phyloP scores from a whole-genome alignment of 2,113 vertebrate genomes.

The Lagopus leucura region DNA sequence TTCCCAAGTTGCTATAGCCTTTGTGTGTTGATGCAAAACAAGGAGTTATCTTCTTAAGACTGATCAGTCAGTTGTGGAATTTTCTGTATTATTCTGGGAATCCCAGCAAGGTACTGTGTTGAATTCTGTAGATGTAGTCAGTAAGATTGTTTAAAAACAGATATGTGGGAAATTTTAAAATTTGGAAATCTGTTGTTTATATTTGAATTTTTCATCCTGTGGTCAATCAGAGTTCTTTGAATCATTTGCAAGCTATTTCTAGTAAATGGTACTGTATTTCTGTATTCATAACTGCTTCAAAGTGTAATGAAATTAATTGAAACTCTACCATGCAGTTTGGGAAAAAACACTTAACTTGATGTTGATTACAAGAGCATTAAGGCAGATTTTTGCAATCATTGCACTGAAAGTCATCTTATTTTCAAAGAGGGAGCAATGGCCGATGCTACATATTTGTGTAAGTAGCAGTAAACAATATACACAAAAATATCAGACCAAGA shows the following conservation, averaged over 20 bases:
- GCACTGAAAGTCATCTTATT: not conserved
- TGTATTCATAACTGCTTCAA: not conserved
- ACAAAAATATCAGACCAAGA: not conserved
- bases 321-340: not conserved
- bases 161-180: not conserved
- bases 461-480: not conserved
- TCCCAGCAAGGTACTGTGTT: accelerated
- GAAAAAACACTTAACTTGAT: not conserved
- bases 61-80: not conserved
- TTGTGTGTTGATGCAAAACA: not conserved
- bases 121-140: not conserved
- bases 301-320: not conserved
- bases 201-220: not conserved
- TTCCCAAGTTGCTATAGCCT: not conserved
- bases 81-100: not conserved
- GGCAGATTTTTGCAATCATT: not conserved
- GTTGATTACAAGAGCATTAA: not conserved
- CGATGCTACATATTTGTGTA: not conserved
- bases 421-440: not conserved
- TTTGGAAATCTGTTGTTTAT: not conserved
- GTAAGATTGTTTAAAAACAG: not conserved
- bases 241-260: not conserved
- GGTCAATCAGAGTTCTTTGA: not conserved
- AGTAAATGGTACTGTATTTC: not conserved
- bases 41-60: not conserved